These are phyloP conservation scores for Scaptomyza polygonia DNA, from an alignment of 2,888 invertebrate species.

Conservation along the genomic window DNA sequence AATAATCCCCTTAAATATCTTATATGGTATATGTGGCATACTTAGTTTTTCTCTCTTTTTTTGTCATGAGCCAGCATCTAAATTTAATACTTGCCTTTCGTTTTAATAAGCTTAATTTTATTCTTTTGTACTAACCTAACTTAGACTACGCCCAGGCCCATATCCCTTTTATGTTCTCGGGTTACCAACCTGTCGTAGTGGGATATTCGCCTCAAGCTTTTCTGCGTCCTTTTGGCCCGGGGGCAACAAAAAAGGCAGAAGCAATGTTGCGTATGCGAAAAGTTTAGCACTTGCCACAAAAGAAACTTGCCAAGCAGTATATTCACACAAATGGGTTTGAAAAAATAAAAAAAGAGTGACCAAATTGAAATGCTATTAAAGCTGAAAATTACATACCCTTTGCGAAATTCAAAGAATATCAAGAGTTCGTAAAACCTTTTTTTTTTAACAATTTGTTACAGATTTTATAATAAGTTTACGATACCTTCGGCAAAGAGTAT, in stretches of 20 bases:
- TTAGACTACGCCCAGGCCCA: constrained; percentile 21
- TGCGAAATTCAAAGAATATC: too few species aligned
- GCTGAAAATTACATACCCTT: constrained; percentile 1
- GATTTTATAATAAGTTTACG: background rate
- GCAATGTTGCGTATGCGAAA: constrained; percentile 48
- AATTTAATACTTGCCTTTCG: constrained; percentile 54
- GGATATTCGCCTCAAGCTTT: constrained; percentile 52
- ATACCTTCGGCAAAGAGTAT: background rate
- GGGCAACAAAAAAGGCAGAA: constrained; percentile 11
- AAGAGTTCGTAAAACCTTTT: too few species aligned
- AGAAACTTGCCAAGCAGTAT: constrained; percentile 28
- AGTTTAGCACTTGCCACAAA: constrained; percentile 65
- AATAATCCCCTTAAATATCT: constrained; percentile 14
- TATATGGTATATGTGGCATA: background rate
- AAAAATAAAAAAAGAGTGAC: constrained; percentile 6
- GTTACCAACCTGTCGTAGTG: constrained; percentile 58
- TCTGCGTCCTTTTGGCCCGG: constrained; percentile 31
- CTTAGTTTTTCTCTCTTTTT: constrained; percentile 1
- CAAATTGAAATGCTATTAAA: background rate
- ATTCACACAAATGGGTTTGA: constrained; percentile 28
- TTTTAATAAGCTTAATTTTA: constrained; percentile 60
- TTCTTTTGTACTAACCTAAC: constrained; percentile 44
- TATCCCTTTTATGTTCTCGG: constrained; percentile 68
- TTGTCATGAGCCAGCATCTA: constrained; percentile 20
- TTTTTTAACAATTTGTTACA: too few species aligned